phyloP scores from a whole-genome alignment of 2,113 vertebrate species.

The Paramisgurnus dabryanus region DNA sequence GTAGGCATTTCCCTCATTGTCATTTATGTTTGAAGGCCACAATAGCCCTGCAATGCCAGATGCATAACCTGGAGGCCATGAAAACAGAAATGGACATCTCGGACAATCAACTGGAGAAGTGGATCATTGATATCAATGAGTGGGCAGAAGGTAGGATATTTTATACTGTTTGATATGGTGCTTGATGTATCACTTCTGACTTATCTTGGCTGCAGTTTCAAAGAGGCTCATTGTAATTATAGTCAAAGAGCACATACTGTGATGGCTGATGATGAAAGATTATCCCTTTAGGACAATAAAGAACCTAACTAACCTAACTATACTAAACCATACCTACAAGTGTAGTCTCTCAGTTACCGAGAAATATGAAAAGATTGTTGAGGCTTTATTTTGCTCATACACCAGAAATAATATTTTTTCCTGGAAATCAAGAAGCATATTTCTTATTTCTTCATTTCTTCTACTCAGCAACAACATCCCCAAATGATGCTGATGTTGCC shows the following conservation, averaged over 20 bases:
- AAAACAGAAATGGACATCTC: neutral
- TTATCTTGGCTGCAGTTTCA: too few species aligned
- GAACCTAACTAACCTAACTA: neutral
- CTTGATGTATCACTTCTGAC: too few species aligned
- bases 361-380: neutral
- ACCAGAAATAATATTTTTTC: neutral
- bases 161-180: neutral
- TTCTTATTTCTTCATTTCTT: neutral
- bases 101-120: neutral
- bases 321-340: neutral
- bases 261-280: neutral
- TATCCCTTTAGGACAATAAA: neutral
- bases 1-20: neutral
- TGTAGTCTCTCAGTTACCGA: neutral
- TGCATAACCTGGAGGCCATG: constrained; percentile 7
- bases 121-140: constrained; percentile 2
- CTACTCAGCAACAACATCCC: neutral
- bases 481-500: neutral
- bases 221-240: too few species aligned
- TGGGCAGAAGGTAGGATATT: constrained; percentile 7
- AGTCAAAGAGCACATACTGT: neutral
- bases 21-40: neutral
- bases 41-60: neutral
- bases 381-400: neutral
- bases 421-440: neutral